These are phyloP conservation scores for Geococcyx californianus DNA, from an alignment of 2,113 vertebrate species.

Conservation along the genomic window DNA sequence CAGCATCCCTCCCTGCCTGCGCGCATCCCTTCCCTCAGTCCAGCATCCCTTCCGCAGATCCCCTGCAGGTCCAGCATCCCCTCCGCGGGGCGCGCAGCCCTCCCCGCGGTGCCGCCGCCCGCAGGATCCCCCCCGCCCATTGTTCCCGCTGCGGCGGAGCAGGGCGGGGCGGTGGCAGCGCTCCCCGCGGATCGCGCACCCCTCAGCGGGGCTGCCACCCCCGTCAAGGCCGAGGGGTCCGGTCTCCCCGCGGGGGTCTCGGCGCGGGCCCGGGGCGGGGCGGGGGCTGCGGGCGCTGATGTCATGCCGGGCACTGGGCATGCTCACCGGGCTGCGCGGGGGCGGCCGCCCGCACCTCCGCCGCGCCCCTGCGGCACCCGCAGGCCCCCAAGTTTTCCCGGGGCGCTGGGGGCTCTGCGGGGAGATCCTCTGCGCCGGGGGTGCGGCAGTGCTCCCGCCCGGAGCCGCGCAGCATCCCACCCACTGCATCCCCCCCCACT, in stretches of 20 bases:
- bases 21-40: not conserved
- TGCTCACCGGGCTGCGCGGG: conserved; percentile 63
- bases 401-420: too few relatives aligned
- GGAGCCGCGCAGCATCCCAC: too few relatives aligned
- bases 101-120: too few relatives aligned
- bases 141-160: not conserved
- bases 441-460: too few relatives aligned
- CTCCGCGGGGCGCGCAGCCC: too few relatives aligned
- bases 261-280: not conserved
- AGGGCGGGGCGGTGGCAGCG: not conserved
- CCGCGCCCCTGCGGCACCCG: conserved; percentile 29
- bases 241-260: not conserved
- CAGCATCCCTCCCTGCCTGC: too few relatives aligned
- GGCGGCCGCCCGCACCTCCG: conserved; percentile 2
- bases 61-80: not conserved
- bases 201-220: too few relatives aligned
- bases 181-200: too few relatives aligned
- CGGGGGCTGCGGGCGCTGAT: conserved; percentile 53
- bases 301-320: conserved; percentile 76
- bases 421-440: too few relatives aligned
- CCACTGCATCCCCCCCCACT: too few relatives aligned
- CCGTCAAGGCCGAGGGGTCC: not conserved
- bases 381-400: not conserved
- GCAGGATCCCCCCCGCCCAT: not conserved
- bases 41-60: not conserved